Conservation (phyloP, 2,888 invertebrate species). For the Sphecodes monilicornis region DNA sequence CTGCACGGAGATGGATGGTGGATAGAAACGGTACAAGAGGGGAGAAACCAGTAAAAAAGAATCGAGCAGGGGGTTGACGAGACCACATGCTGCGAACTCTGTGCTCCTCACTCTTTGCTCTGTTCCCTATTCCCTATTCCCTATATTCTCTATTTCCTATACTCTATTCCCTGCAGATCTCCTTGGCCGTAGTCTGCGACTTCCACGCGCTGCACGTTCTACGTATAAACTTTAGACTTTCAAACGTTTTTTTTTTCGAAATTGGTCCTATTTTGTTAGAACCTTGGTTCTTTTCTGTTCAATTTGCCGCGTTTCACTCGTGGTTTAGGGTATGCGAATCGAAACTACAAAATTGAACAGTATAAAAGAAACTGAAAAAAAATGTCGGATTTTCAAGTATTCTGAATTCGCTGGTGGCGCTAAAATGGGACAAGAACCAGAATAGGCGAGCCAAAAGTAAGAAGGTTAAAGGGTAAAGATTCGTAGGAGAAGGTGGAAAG, state of each 20-base stretch:
- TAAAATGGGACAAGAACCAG: background rate
- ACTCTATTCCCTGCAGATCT: constrained; percentile 9
- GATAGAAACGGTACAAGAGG: constrained; percentile 38
- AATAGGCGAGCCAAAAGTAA: background rate
- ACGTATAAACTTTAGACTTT: constrained; percentile 59
- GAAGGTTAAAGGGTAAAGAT: background rate
- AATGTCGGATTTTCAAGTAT: background rate
- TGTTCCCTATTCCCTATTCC: constrained; percentile 8
- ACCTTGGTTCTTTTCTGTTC: background rate
- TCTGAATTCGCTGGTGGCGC: background rate
- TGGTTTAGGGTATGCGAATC: no score
- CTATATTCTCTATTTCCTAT: background rate
- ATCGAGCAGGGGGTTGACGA: constrained; percentile 68
- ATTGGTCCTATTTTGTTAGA: background rate
- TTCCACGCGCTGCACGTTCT: constrained; percentile 59
- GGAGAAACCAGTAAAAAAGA: constrained; percentile 54
- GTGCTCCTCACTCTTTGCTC: constrained; percentile 54
- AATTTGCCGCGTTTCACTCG: no score
- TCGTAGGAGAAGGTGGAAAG: background rate
- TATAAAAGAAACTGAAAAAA: background rate
- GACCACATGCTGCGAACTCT: constrained; percentile 80
- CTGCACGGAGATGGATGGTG: constrained; percentile 42
- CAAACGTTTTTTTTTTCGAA: background rate
- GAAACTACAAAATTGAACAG: background rate
- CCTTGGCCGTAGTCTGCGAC: background rate